Evolutionary conservation across 2,888 invertebrate species (phyloP).

Genomic region (Lasius fuliginosus): DNA sequence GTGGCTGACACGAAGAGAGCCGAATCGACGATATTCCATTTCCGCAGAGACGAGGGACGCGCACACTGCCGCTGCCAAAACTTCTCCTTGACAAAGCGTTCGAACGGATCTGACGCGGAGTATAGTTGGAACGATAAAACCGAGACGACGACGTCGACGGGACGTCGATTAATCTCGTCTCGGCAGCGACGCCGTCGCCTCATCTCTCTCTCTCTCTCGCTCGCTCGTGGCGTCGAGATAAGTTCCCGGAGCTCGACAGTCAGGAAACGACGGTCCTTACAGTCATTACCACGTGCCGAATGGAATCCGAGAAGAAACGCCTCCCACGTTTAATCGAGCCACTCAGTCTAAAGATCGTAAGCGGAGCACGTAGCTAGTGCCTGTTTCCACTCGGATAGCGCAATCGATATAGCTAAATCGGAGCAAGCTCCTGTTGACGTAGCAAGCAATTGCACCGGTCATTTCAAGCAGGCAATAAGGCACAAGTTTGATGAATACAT

Average conservation of each 20-base stretch:
- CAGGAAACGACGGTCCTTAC: conserved; percentile 68
- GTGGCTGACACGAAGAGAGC: conserved; percentile 57
- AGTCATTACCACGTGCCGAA: conserved; percentile 61
- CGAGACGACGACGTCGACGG: conserved; percentile 66
- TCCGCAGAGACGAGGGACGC: conserved; percentile 63
- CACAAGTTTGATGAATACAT: neutral
- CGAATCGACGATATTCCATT: conserved; percentile 72
- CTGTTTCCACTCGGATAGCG: conserved; percentile 39
- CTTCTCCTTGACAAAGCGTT: conserved; percentile 71
- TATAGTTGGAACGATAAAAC: conserved; percentile 68
- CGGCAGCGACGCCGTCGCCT: conserved; percentile 51
- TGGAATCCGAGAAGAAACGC: conserved; percentile 57
- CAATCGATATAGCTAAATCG: conserved; percentile 37
- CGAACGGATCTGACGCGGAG: conserved; percentile 65
- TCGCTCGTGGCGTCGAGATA: conserved; percentile 56
- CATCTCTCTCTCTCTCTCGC: conserved; percentile 12
- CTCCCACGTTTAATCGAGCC: conserved; percentile 65
- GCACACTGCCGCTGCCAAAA: conserved; percentile 59
- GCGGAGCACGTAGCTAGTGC: conserved; percentile 53
- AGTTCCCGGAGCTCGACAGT: conserved; percentile 64
- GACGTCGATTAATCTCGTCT: conserved; percentile 71
- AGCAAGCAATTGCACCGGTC: neutral
- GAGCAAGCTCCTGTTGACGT: conserved; percentile 31
- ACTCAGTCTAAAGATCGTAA: conserved; percentile 57
- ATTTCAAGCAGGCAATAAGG: neutral